Evolutionary conservation across 2,797 vertebrate species (phyloP).

Genomic region (Synanceia verrucosa): DNA sequence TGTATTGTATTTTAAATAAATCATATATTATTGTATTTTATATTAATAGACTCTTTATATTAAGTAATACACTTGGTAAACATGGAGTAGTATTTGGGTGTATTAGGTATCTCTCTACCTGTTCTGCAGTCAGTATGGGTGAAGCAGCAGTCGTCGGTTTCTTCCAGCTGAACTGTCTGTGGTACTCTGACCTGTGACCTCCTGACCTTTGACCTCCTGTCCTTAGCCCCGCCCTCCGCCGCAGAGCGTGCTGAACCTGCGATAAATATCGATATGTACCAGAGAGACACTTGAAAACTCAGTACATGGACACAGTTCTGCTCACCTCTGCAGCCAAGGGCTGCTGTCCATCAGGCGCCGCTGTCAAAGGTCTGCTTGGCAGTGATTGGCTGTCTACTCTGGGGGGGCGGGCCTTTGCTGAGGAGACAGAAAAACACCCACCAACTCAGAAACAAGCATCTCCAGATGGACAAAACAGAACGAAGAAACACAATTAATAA

Average conservation of each 20-base stretch:
- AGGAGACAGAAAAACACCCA: not conserved
- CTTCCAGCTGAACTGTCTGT: conserved; percentile 60
- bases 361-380: conserved; percentile 4
- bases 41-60: too few relatives aligned
- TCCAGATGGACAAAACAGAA: not conserved
- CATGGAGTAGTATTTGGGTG: not conserved
- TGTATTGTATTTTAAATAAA: too few relatives aligned
- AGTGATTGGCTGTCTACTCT: conserved; percentile 37
- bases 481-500: too few relatives aligned
- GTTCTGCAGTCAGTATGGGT: conserved; percentile 62
- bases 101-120: conserved; percentile 30
- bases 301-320: rapidly evolving
- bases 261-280: not conserved
- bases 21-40: too few relatives aligned
- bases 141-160: conserved; percentile 40
- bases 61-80: too few relatives aligned
- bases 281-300: rapidly evolving
- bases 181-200: conserved; percentile 58
- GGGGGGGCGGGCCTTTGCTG: conserved; percentile 39
- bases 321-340: conserved; percentile 42
- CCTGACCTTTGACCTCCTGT: conserved; percentile 35
- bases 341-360: conserved; percentile 11
- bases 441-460: not conserved
- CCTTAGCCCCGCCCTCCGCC: conserved; percentile 40
- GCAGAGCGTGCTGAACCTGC: conserved; percentile 29